Evolutionary conservation across 2,888 invertebrate species (phyloP).

Genomic region (Empis livida): DNA sequence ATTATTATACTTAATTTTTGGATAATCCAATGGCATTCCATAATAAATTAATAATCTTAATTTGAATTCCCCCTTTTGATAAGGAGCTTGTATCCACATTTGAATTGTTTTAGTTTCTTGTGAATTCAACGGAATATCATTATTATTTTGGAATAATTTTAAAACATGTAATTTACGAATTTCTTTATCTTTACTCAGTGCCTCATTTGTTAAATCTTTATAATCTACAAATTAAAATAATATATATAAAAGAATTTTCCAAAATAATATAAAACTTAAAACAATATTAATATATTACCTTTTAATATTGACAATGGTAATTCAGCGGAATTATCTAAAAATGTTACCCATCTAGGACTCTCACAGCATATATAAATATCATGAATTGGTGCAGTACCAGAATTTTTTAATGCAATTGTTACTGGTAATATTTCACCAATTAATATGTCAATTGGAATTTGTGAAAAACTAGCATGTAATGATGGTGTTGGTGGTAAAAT

Average conservation of each 20-base stretch:
- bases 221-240: slow-evolving; percentile 18
- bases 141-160: slow-evolving; percentile 22
- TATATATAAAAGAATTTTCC: background rate
- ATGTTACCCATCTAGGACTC: slow-evolving; percentile 30
- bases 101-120: slow-evolving; percentile 28
- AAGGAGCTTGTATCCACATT: slow-evolving; percentile 59
- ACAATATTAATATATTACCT: slow-evolving; percentile 19
- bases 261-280: background rate
- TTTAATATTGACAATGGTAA: slow-evolving; percentile 31
- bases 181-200: slow-evolving; percentile 34
- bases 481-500: slow-evolving; percentile 71
- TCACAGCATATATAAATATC: slow-evolving; percentile 45
- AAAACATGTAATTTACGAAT: slow-evolving; percentile 32
- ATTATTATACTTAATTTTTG: slow-evolving; percentile 24
- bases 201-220: slow-evolving; percentile 31
- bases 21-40: slow-evolving; percentile 38
- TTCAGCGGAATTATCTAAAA: slow-evolving; percentile 25
- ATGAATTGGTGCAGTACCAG: slow-evolving; percentile 46
- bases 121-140: slow-evolving; percentile 21
- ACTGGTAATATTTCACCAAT: slow-evolving; percentile 58
- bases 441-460: slow-evolving; percentile 50
- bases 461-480: slow-evolving; percentile 57
- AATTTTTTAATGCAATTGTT: slow-evolving; percentile 47
- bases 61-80: slow-evolving; percentile 45
- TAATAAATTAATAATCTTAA: slow-evolving; percentile 64